Percentiles rank a stretch among this genome's conserved stretches.
phyloP scores from a whole-genome alignment of 2,888 invertebrate species.

The Chesias legatella region DNA sequence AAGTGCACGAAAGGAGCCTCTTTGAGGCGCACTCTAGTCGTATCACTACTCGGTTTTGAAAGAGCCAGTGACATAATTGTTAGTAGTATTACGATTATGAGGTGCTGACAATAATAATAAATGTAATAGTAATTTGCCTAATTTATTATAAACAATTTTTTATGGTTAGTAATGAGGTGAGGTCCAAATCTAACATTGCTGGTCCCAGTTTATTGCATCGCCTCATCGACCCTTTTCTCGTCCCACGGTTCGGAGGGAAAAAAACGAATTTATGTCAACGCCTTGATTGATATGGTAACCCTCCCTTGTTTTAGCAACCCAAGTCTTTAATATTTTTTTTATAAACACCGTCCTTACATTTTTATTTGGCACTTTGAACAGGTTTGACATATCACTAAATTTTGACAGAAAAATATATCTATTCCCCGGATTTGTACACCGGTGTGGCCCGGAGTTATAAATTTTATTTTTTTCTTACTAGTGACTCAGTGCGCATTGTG shows the following conservation, averaged over 20 bases:
- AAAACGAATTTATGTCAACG: slow-evolving; percentile 74
- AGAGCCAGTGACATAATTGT: too few relatives aligned
- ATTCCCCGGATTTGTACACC: slow-evolving; percentile 70
- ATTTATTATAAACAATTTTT: too few relatives aligned
- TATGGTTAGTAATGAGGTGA: too few relatives aligned
- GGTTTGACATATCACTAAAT: slow-evolving; percentile 80
- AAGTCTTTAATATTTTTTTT: slow-evolving; percentile 61
- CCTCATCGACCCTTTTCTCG: slow-evolving; percentile 71
- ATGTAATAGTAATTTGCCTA: slow-evolving; percentile 1
- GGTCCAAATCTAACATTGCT: slow-evolving; percentile 36
- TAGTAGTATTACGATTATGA: too few relatives aligned
- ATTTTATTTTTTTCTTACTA: slow-evolving; percentile 63
- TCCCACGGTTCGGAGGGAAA: slow-evolving; percentile 57
- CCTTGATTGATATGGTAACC: slow-evolving; percentile 78
- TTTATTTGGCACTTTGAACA: slow-evolving; percentile 75
- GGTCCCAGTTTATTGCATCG: slow-evolving; percentile 63
- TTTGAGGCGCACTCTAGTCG: too few relatives aligned
- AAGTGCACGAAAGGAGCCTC: too few relatives aligned
- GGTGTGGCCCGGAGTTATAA: slow-evolving; percentile 74
- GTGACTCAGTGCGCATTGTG: slow-evolving; percentile 63
- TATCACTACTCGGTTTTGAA: too few relatives aligned
- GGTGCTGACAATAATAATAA: slow-evolving; percentile 10
- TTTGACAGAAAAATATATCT: slow-evolving; percentile 76
- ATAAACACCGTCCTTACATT: slow-evolving; percentile 59
- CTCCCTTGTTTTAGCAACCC: slow-evolving; percentile 79